These are phyloP conservation scores for Spisula subtruncata DNA, from an alignment of 2,888 invertebrate genomes.

Conservation along the genomic window DNA sequence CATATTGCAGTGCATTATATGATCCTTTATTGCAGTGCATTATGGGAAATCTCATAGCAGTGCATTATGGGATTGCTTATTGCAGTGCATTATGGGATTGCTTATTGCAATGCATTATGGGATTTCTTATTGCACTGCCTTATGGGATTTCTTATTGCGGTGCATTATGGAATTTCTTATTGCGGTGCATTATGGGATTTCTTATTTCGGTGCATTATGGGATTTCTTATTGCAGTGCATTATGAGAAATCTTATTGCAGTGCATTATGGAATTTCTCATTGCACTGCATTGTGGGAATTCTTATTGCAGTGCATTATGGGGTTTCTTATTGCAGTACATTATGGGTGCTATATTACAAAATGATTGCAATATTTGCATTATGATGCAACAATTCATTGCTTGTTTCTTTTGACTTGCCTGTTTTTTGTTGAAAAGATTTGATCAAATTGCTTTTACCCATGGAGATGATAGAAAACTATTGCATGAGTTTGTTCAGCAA, in stretches of 20 bases:
- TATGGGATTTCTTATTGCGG: constrained; percentile 27
- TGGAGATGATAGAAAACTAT: too few relatives aligned
- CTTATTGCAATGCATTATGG: constrained; percentile 32
- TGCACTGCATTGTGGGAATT: constrained; percentile 31
- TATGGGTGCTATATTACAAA: neutral
- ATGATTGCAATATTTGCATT: neutral
- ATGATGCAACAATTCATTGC: neutral
- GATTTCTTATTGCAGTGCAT: constrained; percentile 32
- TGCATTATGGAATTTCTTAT: constrained; percentile 32
- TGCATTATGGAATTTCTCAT: constrained; percentile 36
- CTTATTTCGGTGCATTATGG: constrained; percentile 30
- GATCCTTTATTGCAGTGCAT: constrained; percentile 32
- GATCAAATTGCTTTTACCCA: neutral
- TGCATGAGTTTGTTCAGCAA: too few relatives aligned
- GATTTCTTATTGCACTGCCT: constrained; percentile 30
- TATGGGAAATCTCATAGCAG: constrained; percentile 22
- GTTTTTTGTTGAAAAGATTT: neutral
- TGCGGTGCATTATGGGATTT: constrained; percentile 35
- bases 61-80: constrained; percentile 33
- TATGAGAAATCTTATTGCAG: constrained; percentile 25
- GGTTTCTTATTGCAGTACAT: neutral
- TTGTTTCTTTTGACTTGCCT: neutral
- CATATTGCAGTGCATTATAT: constrained; percentile 30
- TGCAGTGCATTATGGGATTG: constrained; percentile 33
- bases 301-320: constrained; percentile 33